Evolutionary conservation across 2,797 vertebrate genomes (phyloP), one percentile per base, ranked within the genome.

Genomic region (Hydrocynus forskahlii): DNA sequence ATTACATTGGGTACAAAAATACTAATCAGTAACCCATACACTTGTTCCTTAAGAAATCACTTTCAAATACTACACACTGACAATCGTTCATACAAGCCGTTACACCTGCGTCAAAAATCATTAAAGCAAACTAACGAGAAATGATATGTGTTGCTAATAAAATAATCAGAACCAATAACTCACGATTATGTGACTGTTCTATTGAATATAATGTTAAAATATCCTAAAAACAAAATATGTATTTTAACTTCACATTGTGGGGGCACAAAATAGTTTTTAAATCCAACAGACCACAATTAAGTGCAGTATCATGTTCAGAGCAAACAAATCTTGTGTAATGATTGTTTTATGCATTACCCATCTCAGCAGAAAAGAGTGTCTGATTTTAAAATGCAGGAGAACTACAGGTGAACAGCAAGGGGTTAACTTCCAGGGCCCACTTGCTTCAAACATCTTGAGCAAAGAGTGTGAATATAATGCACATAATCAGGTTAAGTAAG

Each of bases 201-300:
- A 45, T 57, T 60, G 25, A 48, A 45, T 5, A 69, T 7, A 70
- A 7, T 8, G 23, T 64, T 64, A 25, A 70, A 68, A 38, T 12
- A 17, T 77, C 2, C 60, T n/a, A 38, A 72, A 73, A 16, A 17
- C 23, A 43, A 43, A n/a, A n/a, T 71, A 43, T 4, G 17, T 52
- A 40, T 25, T 29, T 12, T 35, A 70, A 45, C 48, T 77, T 71
- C 81, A 83, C 81, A 76, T 71, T 76, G n/a, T 71, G 35, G n/a
- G 72, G 62, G 23, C 62, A 64, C 19, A n/a, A 43, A 72, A 52
- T 73, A 57, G 48, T 57, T 57, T n/a, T 21, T 45, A 45, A 68
- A 21, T 68, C 40, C 52, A 8, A 17, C 45, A 35, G 16, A n/a
- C 21, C 23, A 72, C 45, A 55, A 35, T 21, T 19, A 8, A 57